These are phyloP conservation scores for Chironomus tentans DNA, from an alignment of 2,888 invertebrate genomes.

Conservation along the genomic window DNA sequence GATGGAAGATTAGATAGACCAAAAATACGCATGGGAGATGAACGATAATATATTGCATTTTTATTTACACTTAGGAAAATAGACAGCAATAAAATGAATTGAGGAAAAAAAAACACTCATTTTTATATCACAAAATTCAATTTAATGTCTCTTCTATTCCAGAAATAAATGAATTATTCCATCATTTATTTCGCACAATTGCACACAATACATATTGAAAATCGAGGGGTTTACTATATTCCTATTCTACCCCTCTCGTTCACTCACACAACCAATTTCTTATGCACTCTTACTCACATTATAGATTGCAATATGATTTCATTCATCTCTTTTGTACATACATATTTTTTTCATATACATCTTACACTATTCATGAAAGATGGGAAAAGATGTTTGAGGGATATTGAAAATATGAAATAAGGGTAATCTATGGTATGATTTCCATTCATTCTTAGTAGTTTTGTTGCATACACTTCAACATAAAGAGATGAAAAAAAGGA, in stretches of 20 bases:
- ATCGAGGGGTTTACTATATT: background rate
- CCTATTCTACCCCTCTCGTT: background rate
- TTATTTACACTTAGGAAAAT: too few relatives aligned
- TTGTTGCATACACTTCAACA: too few relatives aligned
- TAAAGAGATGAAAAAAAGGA: background rate
- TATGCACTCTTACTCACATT: background rate
- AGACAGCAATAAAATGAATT: background rate
- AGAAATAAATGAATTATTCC: slow-evolving; percentile 26
- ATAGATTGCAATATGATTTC: background rate
- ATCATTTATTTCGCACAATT: slow-evolving; percentile 27
- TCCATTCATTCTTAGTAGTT: background rate
- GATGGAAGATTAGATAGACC: too few relatives aligned
- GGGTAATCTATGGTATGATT: slow-evolving; percentile 23
- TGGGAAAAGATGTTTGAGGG: background rate
- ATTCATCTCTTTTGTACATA: background rate
- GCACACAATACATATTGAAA: background rate
- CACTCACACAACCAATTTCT: background rate
- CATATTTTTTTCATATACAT: too few relatives aligned
- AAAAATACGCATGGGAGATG: too few relatives aligned
- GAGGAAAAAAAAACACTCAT: background rate
- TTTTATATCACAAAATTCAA: background rate
- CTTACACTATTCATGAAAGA: background rate
- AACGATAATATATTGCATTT: too few relatives aligned
- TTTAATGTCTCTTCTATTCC: slow-evolving; percentile 1
- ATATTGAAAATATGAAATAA: background rate